Percentiles rank a stretch among this genome's conserved stretches.
Evolutionary conservation across 2,888 invertebrate genomes (phyloP).

Genomic region (Yponomeuta malinellus): DNA sequence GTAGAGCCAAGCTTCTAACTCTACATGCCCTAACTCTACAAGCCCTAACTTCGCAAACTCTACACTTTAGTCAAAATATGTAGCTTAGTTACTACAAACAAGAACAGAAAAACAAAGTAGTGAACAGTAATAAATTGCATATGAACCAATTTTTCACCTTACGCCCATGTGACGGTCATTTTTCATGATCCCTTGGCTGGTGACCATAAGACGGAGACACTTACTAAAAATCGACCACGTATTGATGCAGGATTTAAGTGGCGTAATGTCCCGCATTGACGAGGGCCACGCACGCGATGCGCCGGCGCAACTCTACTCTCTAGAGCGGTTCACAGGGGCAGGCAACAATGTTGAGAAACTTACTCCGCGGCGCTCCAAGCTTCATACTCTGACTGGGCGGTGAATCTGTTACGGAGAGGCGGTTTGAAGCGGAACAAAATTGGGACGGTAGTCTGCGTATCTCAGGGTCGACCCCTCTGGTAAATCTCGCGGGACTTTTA

Average conservation of each 20-base stretch:
- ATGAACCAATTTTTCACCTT: too few species aligned
- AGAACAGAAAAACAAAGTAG: too few species aligned
- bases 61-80: too few species aligned
- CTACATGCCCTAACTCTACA: too few species aligned
- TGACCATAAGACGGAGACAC: too few species aligned
- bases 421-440: not conserved
- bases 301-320: slow-evolving; percentile 43
- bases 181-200: too few species aligned
- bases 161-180: too few species aligned
- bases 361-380: slow-evolving; percentile 25
- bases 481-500: too few species aligned
- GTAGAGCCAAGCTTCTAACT: too few species aligned
- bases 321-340: slow-evolving; percentile 28
- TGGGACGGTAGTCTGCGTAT: not conserved
- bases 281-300: slow-evolving; percentile 19
- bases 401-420: not conserved
- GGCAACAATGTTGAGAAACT: slow-evolving; percentile 66
- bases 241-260: not conserved
- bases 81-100: too few species aligned
- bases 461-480: not conserved
- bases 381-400: slow-evolving; percentile 29
- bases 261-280: slow-evolving; percentile 14
- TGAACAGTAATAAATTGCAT: too few species aligned
- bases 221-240: not conserved
- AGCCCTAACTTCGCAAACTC: too few species aligned